Percentiles rank a stretch among this genome's conserved stretches.
These are phyloP conservation scores for Cheilinus undulatus DNA, from an alignment of 2,113 vertebrate genomes.

Conservation along the genomic window DNA sequence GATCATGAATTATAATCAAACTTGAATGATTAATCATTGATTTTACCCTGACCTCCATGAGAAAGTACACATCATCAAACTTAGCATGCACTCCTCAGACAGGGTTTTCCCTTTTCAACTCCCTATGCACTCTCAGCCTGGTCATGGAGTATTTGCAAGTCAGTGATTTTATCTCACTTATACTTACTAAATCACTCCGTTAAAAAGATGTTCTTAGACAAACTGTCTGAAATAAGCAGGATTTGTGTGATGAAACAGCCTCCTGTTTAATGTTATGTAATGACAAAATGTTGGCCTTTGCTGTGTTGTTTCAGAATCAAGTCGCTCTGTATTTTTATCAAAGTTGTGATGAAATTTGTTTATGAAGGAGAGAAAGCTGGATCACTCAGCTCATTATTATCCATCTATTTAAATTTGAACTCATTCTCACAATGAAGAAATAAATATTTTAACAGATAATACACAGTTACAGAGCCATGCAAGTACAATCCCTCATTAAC, in stretches of 20 bases:
- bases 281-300: neutral
- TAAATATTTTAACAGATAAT: too few relatives aligned
- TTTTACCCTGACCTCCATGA: neutral
- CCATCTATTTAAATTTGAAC: neutral
- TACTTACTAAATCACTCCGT: neutral
- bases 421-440: too few relatives aligned
- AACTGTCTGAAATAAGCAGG: neutral
- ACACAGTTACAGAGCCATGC: too few relatives aligned
- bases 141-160: neutral
- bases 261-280: slow-evolving; percentile 3
- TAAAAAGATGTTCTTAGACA: slow-evolving; percentile 5
- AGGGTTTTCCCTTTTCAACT: neutral
- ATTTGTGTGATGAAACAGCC: slow-evolving; percentile 15
- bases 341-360: neutral
- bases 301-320: neutral
- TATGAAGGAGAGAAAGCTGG: neutral
- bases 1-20: too few relatives aligned
- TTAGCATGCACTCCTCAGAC: too few relatives aligned
- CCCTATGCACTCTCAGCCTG: neutral
- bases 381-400: neutral
- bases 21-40: too few relatives aligned
- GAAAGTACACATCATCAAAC: neutral
- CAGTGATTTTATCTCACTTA: neutral
- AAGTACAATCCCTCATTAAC: too few relatives aligned
- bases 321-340: neutral